phyloP scores from a whole-genome alignment of 2,113 vertebrate species.

The Oostethus manadensis region DNA sequence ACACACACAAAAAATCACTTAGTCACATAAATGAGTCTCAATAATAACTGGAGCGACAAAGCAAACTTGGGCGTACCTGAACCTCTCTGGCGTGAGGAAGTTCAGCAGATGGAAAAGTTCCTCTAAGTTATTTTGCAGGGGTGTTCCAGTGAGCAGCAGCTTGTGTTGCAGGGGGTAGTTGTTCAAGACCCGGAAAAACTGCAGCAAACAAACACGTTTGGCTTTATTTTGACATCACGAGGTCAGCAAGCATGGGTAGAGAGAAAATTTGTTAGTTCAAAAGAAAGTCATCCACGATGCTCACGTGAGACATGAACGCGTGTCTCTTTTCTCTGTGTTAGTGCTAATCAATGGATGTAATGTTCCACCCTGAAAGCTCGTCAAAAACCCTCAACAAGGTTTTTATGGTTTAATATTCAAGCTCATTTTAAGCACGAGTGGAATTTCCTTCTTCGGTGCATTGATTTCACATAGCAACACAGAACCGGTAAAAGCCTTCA shows the following conservation, averaged over 20 bases:
- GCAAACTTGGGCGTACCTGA: constrained; percentile 75
- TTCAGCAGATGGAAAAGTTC: constrained; percentile 96
- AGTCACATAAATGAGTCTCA: neutral
- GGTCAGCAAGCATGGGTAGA: no score
- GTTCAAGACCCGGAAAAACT: constrained; percentile 97
- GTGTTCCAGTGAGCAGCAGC: constrained; percentile 91
- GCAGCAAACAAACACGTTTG: constrained; percentile 10
- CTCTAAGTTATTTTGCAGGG: constrained; percentile 94
- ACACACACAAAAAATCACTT: constrained; percentile 9
- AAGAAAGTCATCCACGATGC: no score
- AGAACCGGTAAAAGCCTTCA: no score
- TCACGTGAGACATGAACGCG: no score
- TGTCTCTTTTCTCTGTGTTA: neutral
- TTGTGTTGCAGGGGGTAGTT: constrained; percentile 96
- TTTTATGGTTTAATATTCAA: no score
- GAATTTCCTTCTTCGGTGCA: no score
- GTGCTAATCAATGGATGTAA: neutral
- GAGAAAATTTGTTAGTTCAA: no score
- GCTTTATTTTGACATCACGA: neutral
- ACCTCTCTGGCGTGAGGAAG: constrained; percentile 93
- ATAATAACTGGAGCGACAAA: no score
- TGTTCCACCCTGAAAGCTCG: no score
- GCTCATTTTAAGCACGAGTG: no score
- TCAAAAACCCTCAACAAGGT: no score
- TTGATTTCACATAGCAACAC: no score